Evolutionary conservation across 2,797 vertebrate genomes (phyloP), one percentile per base, ranked within the genome.

Genomic region (Okamejei kenojei): DNA sequence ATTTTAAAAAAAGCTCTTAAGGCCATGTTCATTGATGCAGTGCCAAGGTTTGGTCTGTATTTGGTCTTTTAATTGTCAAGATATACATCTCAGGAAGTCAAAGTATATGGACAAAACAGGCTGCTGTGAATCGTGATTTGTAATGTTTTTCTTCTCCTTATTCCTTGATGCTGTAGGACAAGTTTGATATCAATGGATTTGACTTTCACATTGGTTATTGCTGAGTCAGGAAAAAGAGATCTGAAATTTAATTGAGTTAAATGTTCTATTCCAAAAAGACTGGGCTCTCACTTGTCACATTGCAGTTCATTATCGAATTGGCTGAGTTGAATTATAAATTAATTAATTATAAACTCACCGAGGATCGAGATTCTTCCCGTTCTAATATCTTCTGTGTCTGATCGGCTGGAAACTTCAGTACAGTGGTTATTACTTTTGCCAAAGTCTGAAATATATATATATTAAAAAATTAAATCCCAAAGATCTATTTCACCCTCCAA

Each of bases 401-500:
- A 93, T 99, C 99, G 93, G 97, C 96, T 95, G 99, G 97, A 95
- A 99, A 99, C 96, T 98, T 99, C 90, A 99, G 96, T 94, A 99
- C 98, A 93, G 98, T 98, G 63, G 99, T 99, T 94, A 99, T 98
- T 93, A 99, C 98, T 95, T 99, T 99, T 95, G 99, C 99, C 98
- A 99, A 99, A 4, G 99, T 99, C 99, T 99, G 95, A 23, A 94
- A 94, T 93, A 94, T 94, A 93, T 94, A 94, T 0, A 26, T 0
- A 35, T 35, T 54, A 26, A 38, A 73, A 71, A 71, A 71, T 19
- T 17, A 6, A 91, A 73, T 29, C 74, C 7, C 23, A 26, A 73
- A 91, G 5, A 11, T 35, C 29, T 32, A 74, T 23, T 38, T 71
- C 68, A 7, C 63, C 10, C 17, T 11, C 45, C 73, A 91, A 91